Conservation (phyloP, 1,140 invertebrate genomes). For the Neodiprion virginianus region DNA sequence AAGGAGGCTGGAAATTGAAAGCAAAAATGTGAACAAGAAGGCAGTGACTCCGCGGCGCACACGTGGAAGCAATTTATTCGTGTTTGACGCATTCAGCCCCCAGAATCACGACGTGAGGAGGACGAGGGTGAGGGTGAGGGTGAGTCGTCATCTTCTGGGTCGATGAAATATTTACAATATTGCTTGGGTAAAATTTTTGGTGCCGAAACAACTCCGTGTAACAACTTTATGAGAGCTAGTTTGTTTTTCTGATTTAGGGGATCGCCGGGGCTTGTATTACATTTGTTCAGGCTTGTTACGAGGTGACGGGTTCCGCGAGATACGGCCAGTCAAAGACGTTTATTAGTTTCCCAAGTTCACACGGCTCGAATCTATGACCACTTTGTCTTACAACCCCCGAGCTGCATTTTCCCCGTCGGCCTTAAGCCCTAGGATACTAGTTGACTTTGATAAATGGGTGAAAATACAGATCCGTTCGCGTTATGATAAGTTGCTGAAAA, state of each 20-base stretch:
- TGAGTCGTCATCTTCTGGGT: not conserved
- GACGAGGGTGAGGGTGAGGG: not conserved
- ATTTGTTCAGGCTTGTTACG: slow-evolving; percentile 2
- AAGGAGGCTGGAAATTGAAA: no score
- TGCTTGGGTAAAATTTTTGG: no score
- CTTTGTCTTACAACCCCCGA: not conserved
- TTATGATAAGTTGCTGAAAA: not conserved
- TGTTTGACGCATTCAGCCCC: not conserved
- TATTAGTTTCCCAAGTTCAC: not conserved
- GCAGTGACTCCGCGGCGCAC: no score
- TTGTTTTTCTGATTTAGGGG: slow-evolving; percentile 5
- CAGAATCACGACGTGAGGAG: not conserved
- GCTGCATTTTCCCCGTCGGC: not conserved
- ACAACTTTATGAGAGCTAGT: not conserved
- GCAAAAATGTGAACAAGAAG: no score
- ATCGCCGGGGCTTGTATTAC: not conserved
- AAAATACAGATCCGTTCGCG: not conserved
- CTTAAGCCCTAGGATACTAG: not conserved
- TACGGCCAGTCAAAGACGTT: slow-evolving; percentile 2
- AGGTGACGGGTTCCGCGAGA: not conserved
- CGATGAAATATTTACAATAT: slow-evolving; percentile 1
- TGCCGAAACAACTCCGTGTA: no score
- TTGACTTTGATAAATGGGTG: not conserved
- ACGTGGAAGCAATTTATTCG: not conserved
- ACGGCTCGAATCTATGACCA: not conserved